phyloP scores from a whole-genome alignment of 2,113 vertebrate genomes.

The Boleophthalmus pectinirostris region DNA sequence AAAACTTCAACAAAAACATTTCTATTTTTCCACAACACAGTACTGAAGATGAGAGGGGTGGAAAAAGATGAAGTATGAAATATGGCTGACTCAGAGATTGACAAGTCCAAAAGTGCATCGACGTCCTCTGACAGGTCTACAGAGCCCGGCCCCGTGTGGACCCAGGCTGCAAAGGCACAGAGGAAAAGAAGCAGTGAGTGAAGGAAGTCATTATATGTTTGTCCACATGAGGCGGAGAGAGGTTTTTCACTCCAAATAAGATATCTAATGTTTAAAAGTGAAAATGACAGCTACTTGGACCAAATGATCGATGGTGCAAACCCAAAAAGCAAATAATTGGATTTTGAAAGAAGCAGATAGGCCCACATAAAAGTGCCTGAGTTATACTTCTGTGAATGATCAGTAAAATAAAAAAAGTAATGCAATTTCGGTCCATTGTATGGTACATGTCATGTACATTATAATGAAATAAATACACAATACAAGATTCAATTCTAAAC shows the following conservation, averaged over 20 bases:
- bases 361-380: constrained; percentile 11
- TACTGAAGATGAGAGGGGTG: not conserved
- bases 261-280: constrained; percentile 35
- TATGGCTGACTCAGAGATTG: constrained; percentile 42
- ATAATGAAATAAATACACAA: not conserved
- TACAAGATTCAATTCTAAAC: not conserved
- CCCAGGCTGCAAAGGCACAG: constrained; percentile 11
- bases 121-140: constrained; percentile 50
- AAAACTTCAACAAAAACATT: not conserved
- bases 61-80: constrained; percentile 7
- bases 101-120: constrained; percentile 54
- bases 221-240: constrained; percentile 23
- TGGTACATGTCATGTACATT: not conserved
- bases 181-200: constrained; percentile 16
- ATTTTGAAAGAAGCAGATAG: constrained; percentile 25
- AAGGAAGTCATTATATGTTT: constrained; percentile 27
- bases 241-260: constrained; percentile 44
- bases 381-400: not conserved
- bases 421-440: not conserved
- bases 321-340: constrained; percentile 44
- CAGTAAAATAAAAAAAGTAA: not conserved
- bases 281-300: constrained; percentile 34
- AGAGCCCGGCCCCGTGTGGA: constrained; percentile 39
- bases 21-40: not conserved
- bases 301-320: constrained; percentile 47